Base-by-base conservation (phyloP, 2,888 invertebrate species). In the Pelosia muscerda region DNA sequence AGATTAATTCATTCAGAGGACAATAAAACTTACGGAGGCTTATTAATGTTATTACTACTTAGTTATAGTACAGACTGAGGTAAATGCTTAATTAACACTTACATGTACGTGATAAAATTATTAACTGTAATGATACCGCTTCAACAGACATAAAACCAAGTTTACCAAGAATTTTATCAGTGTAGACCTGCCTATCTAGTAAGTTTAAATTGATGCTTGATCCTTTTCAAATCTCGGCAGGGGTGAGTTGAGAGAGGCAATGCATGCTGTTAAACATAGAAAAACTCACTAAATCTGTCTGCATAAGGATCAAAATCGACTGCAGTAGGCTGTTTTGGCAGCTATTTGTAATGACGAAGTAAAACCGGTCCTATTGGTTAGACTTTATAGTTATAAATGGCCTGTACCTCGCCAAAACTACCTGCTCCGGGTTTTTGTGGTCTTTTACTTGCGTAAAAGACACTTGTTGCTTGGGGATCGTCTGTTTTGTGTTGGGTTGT, bases 401-500 rank as follows among this genome's bases (percentile, higher is more conserved):
- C 82, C 85, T 86, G 88, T 80, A 75, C 79, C 79, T 82, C 78
- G 78, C 75, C 75, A 81, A 83, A 79, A 85, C 90, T 93, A 93
- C 94, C 94, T 94, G 93, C 91, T 89, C 84, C 74, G 72, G 82
- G 89, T 91, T 93, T 93, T 93, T 93, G 90, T 93, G 87, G 84
- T 91, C 86, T 92, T 90, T 91, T 91, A 87, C 89, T 89, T 89
- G 90, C 90, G 89, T 89, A 89, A 89, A 89, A 90, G 88, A 90
- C 94, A 94, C 94, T 94, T 94, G 93, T 93, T 92, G 92, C 90
- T 90, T 84, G 84, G 91, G 91, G 90, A 88, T 89, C 89, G 83
- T 87, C 84, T 86, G 85, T 85, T 88, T 88, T 86, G 84, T 84
- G 84, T 86, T 86, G 81, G 81, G 78, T 84, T 83, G 77, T 72